Evolutionary conservation across 2,888 invertebrate species (phyloP).

Genomic region (Oasisia sp.): DNA sequence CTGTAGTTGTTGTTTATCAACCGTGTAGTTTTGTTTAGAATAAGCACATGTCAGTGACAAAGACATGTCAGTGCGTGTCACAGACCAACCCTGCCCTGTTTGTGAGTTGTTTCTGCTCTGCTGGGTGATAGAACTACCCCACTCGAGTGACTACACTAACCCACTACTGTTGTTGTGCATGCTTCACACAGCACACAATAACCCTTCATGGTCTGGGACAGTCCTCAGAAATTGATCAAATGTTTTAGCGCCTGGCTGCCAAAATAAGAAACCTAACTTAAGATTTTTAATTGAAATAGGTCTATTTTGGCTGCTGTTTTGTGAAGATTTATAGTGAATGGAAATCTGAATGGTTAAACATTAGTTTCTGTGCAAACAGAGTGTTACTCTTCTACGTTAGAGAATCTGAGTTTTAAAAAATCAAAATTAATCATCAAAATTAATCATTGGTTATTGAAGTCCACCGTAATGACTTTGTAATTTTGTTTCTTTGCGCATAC

Average conservation of each 20-base stretch:
- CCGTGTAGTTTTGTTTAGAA: background rate
- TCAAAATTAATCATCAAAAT: too few species aligned
- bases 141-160: background rate
- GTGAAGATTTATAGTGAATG: background rate
- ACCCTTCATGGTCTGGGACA: background rate
- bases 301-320: background rate
- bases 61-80: background rate
- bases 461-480: too few species aligned
- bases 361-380: background rate
- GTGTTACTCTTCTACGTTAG: background rate
- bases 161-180: background rate
- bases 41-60: background rate
- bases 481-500: background rate
- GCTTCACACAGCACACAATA: background rate
- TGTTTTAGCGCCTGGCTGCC: background rate
- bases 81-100: background rate
- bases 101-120: background rate
- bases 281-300: background rate
- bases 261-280: background rate
- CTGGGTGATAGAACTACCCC: too few species aligned
- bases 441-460: too few species aligned
- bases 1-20: background rate
- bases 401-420: background rate
- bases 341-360: background rate
- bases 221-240: background rate